These are phyloP conservation scores for Apteryx mantelli DNA, from an alignment of 2,113 vertebrate genomes.

Conservation along the genomic window DNA sequence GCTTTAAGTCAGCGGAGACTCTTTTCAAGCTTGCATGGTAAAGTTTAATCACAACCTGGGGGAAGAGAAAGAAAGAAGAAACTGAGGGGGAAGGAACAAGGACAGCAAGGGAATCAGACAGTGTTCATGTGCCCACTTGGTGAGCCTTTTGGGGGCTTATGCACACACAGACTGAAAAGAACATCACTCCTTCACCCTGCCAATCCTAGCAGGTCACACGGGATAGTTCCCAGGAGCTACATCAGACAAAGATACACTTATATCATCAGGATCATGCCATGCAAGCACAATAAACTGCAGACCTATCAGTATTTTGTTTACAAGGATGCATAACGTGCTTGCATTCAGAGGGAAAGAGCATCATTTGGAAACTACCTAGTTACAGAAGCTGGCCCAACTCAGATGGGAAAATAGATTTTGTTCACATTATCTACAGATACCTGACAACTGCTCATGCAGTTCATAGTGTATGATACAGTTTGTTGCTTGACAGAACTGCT, in stretches of 20 bases:
- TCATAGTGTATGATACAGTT: background rate
- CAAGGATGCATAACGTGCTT: background rate
- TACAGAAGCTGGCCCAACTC: background rate
- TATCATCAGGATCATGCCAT: background rate
- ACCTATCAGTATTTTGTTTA: background rate
- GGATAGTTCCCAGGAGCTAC: background rate
- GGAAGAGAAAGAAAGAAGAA: background rate
- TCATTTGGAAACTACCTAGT: background rate
- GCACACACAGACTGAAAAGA: background rate
- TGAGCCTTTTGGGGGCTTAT: background rate
- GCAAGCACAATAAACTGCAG: background rate
- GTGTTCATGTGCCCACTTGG: background rate
- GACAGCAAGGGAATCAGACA: background rate
- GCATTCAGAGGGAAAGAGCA: background rate
- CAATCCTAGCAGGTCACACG: background rate
- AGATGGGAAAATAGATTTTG: fast-evolving
- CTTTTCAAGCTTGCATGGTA: fast-evolving
- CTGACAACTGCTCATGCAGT: background rate
- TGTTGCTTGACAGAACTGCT: background rate
- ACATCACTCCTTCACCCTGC: background rate
- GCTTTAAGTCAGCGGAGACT: background rate
- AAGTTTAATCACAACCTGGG: background rate
- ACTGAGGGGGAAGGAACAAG: background rate
- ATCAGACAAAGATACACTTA: background rate
- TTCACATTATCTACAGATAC: background rate